These are phyloP conservation scores for Eptesicus fuscus DNA, from an alignment of 2,113 vertebrate genomes.

Conservation along the genomic window DNA sequence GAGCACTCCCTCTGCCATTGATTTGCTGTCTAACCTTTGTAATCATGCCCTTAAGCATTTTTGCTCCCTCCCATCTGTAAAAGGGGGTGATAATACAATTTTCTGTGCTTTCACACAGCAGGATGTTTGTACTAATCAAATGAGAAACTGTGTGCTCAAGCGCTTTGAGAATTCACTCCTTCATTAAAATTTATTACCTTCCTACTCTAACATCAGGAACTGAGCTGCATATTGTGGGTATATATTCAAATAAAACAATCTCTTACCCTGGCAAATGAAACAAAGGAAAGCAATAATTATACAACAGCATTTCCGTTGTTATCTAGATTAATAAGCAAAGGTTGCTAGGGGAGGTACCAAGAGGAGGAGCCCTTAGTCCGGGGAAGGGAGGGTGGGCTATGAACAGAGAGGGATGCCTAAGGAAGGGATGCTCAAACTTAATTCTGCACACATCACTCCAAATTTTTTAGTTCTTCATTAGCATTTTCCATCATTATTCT, in stretches of 20 bases:
- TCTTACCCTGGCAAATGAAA: background rate
- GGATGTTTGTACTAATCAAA: background rate
- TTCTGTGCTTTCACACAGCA: background rate
- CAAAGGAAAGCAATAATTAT: background rate
- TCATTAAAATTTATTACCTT: background rate
- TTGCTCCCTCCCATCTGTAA: background rate
- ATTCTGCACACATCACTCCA: background rate
- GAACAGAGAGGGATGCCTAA: background rate
- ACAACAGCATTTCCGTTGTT: background rate
- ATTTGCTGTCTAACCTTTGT: background rate
- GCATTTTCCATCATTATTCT: background rate
- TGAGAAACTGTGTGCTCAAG: background rate
- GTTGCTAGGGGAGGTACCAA: fast-evolving
- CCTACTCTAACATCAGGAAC: background rate
- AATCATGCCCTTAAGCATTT: background rate
- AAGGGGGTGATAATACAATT: background rate
- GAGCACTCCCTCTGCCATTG: fast-evolving
- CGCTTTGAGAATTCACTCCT: background rate
- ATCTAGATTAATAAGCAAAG: background rate
- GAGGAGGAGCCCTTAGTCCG: background rate
- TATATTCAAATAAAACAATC: background rate
- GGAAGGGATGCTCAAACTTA: background rate
- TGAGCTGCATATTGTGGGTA: background rate
- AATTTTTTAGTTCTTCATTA: background rate
- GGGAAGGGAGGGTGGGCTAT: fast-evolving